A percentile compares a stretch with the other conserved stretches of the same genome.
phyloP scores from a whole-genome alignment of 2,113 vertebrate genomes.

The Butorides virescens region DNA sequence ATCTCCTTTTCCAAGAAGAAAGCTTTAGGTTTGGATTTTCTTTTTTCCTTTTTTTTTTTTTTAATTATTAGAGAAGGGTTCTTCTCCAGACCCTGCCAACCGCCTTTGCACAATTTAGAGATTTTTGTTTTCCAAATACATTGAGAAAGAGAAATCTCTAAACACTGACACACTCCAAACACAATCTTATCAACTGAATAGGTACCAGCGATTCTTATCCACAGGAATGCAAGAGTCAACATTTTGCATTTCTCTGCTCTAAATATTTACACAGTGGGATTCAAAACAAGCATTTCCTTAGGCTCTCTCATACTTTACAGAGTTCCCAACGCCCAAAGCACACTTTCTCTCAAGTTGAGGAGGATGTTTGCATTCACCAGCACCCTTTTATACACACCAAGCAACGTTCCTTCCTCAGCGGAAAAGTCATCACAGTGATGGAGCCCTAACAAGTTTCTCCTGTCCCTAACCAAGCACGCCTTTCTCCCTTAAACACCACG shows the following conservation, averaged over 20 bases:
- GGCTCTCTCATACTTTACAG: background rate
- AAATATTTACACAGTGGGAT: background rate
- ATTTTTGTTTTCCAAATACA: background rate
- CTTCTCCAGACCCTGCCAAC: background rate
- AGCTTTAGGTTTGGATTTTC: background rate
- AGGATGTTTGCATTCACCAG: background rate
- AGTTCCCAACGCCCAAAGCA: background rate
- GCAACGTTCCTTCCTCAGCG: rapidly evolving
- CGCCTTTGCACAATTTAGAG: background rate
- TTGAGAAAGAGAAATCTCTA: background rate
- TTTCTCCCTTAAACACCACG: background rate
- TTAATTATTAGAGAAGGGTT: background rate
- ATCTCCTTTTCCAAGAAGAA: background rate
- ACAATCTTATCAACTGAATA: background rate
- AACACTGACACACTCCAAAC: background rate
- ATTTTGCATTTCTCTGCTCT: background rate
- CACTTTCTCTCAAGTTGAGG: background rate
- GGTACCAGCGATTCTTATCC: background rate
- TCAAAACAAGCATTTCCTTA: background rate
- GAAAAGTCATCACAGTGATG: background rate
- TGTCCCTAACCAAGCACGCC: background rate
- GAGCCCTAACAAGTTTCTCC: background rate
- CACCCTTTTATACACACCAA: background rate
- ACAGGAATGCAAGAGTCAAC: background rate
- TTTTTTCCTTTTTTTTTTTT: background rate